These are phyloP conservation scores for Styela plicata DNA, from an alignment of 23 tunicate genomes.

Conservation along the genomic window DNA sequence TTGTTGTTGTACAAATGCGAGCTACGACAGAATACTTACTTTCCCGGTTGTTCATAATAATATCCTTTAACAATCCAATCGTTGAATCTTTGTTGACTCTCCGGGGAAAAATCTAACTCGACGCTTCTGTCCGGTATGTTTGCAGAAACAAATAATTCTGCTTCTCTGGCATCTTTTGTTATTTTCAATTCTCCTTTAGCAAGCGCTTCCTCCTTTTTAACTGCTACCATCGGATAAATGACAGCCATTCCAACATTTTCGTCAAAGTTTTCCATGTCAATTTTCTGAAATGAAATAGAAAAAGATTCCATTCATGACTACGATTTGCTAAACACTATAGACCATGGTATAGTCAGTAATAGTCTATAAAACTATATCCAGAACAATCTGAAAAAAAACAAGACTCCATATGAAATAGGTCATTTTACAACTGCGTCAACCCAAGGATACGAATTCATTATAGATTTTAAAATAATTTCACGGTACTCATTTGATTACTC, in stretches of 20 bases:
- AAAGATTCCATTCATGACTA: background rate
- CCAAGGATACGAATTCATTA: too few species aligned
- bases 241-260: slow-evolving; percentile 10
- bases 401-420: too few species aligned
- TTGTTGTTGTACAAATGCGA: background rate
- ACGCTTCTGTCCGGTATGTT: slow-evolving; percentile 36
- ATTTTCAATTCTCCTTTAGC: slow-evolving; percentile 12
- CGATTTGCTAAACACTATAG: too few species aligned
- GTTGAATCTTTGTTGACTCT: slow-evolving; percentile 45
- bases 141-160: slow-evolving; percentile 14
- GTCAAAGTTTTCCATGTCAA: background rate
- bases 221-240: slow-evolving; percentile 10
- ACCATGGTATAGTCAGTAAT: too few species aligned
- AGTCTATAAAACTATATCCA: too few species aligned
- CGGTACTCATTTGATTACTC: too few species aligned
- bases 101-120: slow-evolving; percentile 38
- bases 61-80: slow-evolving; percentile 65
- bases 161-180: slow-evolving; percentile 4
- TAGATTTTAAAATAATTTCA: background rate
- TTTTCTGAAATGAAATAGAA: background rate
- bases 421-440: too few species aligned
- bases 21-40: slow-evolving; percentile 38
- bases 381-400: too few species aligned
- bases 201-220: background rate
- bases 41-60: slow-evolving; percentile 53